Evolutionary conservation across 2,888 invertebrate genomes (phyloP).

Genomic region (Drosophila testacea): DNA sequence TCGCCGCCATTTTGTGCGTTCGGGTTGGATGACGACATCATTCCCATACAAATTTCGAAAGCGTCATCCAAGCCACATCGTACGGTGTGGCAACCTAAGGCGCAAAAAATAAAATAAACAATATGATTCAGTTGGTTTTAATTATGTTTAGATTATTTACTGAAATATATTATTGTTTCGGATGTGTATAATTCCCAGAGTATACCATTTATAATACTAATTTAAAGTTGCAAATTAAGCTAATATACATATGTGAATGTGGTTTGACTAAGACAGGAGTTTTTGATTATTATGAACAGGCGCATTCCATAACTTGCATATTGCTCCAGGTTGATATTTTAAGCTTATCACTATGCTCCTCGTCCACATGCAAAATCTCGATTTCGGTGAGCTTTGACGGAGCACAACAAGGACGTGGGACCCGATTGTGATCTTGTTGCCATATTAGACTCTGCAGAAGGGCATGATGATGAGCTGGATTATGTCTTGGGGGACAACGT

Average conservation of each 20-base stretch:
- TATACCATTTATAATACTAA: conserved; percentile 1
- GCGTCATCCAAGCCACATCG: too few species aligned
- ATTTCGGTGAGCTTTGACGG: conserved; percentile 89
- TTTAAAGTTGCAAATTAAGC: background rate
- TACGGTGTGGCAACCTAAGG: too few species aligned
- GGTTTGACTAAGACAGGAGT: background rate
- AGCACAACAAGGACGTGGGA: conserved; percentile 88
- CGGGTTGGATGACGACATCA: too few species aligned
- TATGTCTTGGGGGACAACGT: conserved; percentile 89
- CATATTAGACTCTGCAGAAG: conserved; percentile 89
- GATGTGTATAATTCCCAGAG: conserved; percentile 9
- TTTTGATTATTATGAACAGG: conserved; percentile 87
- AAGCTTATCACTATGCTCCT: conserved; percentile 87
- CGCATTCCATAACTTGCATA: conserved; percentile 90
- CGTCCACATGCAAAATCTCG: conserved; percentile 89
- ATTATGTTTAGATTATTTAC: background rate
- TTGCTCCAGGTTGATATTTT: conserved; percentile 90
- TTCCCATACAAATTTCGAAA: too few species aligned
- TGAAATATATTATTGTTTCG: background rate
- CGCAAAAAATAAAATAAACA: background rate
- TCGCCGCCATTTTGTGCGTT: too few species aligned
- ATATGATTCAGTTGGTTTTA: background rate
- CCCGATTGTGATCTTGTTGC: conserved; percentile 87
- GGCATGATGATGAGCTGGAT: conserved; percentile 90
- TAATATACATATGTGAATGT: background rate